Evolutionary conservation across 37 sponge, comb jelly and placozoan genomes (phyloP), one percentile per base, ranked within the genome.

Genomic region (Geodia barretti): DNA sequence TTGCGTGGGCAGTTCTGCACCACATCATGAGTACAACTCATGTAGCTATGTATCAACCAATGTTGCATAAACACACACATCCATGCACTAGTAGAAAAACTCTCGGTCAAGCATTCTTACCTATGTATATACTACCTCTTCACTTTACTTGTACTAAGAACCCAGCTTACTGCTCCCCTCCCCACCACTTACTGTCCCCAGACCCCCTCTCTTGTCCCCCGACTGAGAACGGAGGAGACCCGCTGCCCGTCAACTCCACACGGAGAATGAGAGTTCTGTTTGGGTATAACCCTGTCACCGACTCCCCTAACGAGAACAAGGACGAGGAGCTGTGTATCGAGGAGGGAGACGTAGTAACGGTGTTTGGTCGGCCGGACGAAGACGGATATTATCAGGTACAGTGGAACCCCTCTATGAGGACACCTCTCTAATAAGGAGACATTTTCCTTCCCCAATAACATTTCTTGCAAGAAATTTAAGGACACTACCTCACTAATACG

Each of bases 321-420:
- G 75, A 82, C 0, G 89, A 83, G 58, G 89, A 88, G 28, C 74
- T 88, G 32, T 26, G 63, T 19, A 58, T 88, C 21, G 38, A n/a
- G 0, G 78, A 72, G 38, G 89, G 89, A 20, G 89, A 88, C 36
- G 31, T 81, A 21, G 14, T 88, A 1, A 78, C 79, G 1, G 89
- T 88, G 39, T 78, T 61, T 72, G 89, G 89, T 4, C 33, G 25
- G 41, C 74, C 74, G 19, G 89, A 72, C 31, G 40, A 60, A 4
- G 89, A 88, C 28, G 89, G 89, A 9, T 88, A 70, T 60, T 76
- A 69, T 70, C 29, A 80, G 76, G 87, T 87, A 47, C 14, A 47
- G 7, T 17, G 7, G 54, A 47, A 47, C 54, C 54, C 54, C 54
- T 14, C 54, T 47, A 47, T 17, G 54, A 7, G 14, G 54, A 47